Evolutionary conservation across 2,888 invertebrate genomes (phyloP), one percentile per base, ranked within the genome.

Genomic region (Helleia helle): DNA sequence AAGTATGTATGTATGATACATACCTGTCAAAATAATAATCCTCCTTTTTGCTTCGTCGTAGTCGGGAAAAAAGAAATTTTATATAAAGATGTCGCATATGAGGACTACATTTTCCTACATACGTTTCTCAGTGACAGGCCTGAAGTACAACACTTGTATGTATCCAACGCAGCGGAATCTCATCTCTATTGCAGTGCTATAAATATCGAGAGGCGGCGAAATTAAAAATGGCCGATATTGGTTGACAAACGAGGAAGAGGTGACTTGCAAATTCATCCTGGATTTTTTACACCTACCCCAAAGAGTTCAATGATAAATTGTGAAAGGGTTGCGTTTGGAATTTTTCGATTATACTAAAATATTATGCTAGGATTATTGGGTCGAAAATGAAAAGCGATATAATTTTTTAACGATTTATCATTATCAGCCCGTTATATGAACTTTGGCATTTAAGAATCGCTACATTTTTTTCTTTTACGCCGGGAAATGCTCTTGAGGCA

Each of bases 231-330:
- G 47, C 47, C 49, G 58, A 58, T 63, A 62, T 62, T 67, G 64
- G 70, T 71, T 77, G 77, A 76, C 71, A 75, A 76, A 76, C 67
- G 74, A 74, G 68, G 63, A 60, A 59, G 69, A 67, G 68, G 72
- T 75, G 73, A 77, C 69, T 71, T 55, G 74, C 62, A 58, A 74
- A 75, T 73, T 71, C 71, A 71, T 70, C 60, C 64, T 57, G 60
- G 57, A 62, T 67, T 75, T 75, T 74, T 70, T 71, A 62, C 65
- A 71, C 69, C 67, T 63, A 63, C 59, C 22, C 55, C 70, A 71
- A 72, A 69, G 68, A 65, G 66, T 54, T 56, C 50, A 54, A 56
- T 67, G 62, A 74, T 76, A 71, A 72, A 74, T 72, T 69, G 54
- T 56, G 58, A 59, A 62, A 61, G 60, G 62, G 60, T 49, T 51